A percentile compares a stretch with the other conserved stretches of the same genome.
phyloP scores from a whole-genome alignment of 2,888 invertebrate species.

The Heterodera filipjevi region DNA sequence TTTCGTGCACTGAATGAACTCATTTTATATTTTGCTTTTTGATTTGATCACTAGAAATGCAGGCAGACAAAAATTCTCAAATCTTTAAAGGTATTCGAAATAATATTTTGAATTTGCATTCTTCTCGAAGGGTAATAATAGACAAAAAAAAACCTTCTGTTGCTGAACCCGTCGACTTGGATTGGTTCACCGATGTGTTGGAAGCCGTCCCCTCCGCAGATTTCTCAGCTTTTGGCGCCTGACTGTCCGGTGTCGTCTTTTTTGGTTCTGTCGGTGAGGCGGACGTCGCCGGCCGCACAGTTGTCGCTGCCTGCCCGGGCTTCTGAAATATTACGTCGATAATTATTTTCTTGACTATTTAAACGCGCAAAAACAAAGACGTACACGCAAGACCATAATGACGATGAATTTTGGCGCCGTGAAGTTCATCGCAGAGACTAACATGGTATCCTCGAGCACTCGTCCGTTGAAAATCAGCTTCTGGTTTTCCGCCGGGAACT shows the following conservation, averaged over 20 bases:
- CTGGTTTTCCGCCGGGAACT: slow-evolving; percentile 50
- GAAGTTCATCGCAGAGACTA: slow-evolving; percentile 47
- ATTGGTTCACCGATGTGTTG: neutral
- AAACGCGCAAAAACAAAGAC: slow-evolving; percentile 17
- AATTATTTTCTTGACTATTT: slow-evolving; percentile 59
- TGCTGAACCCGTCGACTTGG: neutral
- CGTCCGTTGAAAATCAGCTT: slow-evolving; percentile 64
- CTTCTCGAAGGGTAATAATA: too few relatives aligned
- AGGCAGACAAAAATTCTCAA: too few relatives aligned
- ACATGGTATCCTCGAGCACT: slow-evolving; percentile 51
- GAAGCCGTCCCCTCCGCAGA: neutral
- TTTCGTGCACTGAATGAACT: too few relatives aligned
- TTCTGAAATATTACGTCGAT: slow-evolving; percentile 61
- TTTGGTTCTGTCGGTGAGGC: slow-evolving; percentile 22
- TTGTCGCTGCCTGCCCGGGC: slow-evolving; percentile 48
- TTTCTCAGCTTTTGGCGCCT: neutral
- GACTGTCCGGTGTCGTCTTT: neutral
- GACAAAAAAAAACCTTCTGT: neutral
- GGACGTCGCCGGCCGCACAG: slow-evolving; percentile 21
- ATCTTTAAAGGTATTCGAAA: too few relatives aligned
- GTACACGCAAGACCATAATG: slow-evolving; percentile 56
- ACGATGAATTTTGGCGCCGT: slow-evolving; percentile 59
- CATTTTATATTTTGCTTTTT: too few relatives aligned
- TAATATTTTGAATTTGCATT: neutral
- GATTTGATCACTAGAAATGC: too few relatives aligned